phyloP scores from a whole-genome alignment of 2,888 invertebrate genomes.

The Parapristionchus giblindavisi region DNA sequence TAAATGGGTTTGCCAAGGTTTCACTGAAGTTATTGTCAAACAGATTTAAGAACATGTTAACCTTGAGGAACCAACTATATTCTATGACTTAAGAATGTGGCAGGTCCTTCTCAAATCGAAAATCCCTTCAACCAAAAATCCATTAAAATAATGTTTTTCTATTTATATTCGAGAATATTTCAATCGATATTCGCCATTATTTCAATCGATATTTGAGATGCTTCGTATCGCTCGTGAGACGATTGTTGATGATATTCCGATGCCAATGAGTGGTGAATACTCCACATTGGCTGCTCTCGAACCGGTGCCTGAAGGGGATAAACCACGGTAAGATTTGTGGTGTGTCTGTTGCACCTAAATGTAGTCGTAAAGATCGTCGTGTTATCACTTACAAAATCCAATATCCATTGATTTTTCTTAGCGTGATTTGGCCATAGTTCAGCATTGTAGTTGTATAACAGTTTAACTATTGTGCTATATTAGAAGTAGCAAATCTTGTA shows the following conservation, averaged over 20 bases:
- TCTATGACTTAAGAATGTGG: too few relatives aligned
- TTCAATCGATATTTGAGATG: background rate
- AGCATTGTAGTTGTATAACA: background rate
- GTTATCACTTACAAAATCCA: background rate
- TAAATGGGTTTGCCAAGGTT: too few relatives aligned
- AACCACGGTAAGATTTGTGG: too few relatives aligned
- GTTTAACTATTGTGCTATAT: background rate
- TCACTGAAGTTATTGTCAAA: too few relatives aligned
- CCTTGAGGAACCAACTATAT: too few relatives aligned
- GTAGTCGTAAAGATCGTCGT: background rate
- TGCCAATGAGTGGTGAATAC: slow-evolving; percentile 45
- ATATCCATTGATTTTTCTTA: background rate
- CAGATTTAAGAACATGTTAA: too few relatives aligned
- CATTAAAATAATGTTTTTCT: too few relatives aligned
- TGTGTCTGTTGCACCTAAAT: too few relatives aligned
- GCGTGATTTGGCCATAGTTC: background rate
- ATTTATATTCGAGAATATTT: too few relatives aligned
- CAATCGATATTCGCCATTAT: background rate
- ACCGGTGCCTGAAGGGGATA: background rate
- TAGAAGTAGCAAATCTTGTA: too few relatives aligned
- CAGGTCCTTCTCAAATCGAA: too few relatives aligned
- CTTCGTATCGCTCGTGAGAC: slow-evolving; percentile 46
- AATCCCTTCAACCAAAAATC: too few relatives aligned
- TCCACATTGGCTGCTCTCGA: background rate
- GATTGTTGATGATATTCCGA: slow-evolving; percentile 48